Evolutionary conservation across 2,797 vertebrate species (phyloP).

Genomic region (Sebastolobus alascanus): DNA sequence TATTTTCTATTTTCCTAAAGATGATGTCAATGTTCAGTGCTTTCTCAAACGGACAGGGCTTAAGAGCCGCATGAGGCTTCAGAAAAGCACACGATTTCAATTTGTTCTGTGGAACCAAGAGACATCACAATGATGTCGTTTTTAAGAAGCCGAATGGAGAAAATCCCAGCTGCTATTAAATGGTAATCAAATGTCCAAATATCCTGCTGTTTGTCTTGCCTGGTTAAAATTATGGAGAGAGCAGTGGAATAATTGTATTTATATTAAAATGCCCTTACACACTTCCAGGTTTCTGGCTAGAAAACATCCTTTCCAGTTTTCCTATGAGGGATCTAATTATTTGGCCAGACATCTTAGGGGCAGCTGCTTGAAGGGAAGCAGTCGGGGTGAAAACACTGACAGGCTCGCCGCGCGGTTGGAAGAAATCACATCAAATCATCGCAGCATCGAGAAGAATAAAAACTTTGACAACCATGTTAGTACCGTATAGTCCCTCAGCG

Average conservation of each 20-base stretch:
- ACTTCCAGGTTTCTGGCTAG: constrained; percentile 65
- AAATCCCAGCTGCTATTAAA: constrained; percentile 71
- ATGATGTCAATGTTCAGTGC: constrained; percentile 42
- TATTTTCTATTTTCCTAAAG: constrained; percentile 50
- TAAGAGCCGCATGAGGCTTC: constrained; percentile 47
- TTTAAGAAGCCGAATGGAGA: constrained; percentile 60
- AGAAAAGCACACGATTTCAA: constrained; percentile 61
- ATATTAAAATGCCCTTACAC: constrained; percentile 69
- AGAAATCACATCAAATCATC: constrained; percentile 39
- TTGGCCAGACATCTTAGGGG: constrained; percentile 71
- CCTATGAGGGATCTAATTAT: constrained; percentile 76
- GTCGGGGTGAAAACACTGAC: constrained; percentile 57
- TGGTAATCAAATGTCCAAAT: constrained; percentile 73
- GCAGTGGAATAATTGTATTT: constrained; percentile 76
- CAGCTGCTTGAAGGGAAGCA: constrained; percentile 60
- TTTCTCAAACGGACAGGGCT: constrained; percentile 49
- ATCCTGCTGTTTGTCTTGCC: constrained; percentile 72
- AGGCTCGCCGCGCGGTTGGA: constrained; percentile 46
- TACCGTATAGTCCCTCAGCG: constrained; percentile 10
- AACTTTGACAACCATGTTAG: constrained; percentile 28
- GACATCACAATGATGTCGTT: constrained; percentile 64
- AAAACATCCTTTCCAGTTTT: constrained; percentile 77
- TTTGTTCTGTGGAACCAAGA: constrained; percentile 47
- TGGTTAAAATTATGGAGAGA: constrained; percentile 72
- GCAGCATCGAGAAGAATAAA: constrained; percentile 26